Conservation (phyloP, 2,888 invertebrate species). For the Xestia xanthographa region DNA sequence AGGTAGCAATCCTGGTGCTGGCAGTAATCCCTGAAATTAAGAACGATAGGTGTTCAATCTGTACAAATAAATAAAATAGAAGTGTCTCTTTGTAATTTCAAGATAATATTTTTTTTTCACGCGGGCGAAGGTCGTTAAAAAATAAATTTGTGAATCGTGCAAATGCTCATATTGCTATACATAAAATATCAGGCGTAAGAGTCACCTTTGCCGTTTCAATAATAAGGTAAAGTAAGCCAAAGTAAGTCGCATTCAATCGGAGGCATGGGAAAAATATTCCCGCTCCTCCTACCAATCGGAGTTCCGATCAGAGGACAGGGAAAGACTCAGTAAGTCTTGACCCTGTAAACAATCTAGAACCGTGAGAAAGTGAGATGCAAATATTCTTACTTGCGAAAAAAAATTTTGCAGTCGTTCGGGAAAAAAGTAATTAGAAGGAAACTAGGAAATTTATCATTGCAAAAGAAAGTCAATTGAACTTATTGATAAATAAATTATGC, state of each 20-base stretch:
- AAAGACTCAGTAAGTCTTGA: too few species aligned
- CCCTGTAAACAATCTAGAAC: background rate
- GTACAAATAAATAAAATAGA: too few species aligned
- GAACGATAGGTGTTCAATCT: background rate
- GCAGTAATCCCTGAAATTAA: slow-evolving; percentile 79
- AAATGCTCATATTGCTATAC: slow-evolving; percentile 2
- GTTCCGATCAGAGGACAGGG: too few species aligned
- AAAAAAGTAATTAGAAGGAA: too few species aligned
- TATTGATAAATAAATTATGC: too few species aligned
- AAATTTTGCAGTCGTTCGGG: background rate
- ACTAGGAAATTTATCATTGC: background rate
- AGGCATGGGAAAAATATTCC: too few species aligned
- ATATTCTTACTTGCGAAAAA: background rate
- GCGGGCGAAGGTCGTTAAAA: too few species aligned
- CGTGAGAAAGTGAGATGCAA: background rate
- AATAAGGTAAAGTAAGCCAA: background rate
- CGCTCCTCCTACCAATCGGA: too few species aligned
- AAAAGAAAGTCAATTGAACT: background rate
- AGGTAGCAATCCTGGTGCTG: slow-evolving; percentile 70
- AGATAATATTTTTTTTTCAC: too few species aligned
- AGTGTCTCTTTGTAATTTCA: too few species aligned
- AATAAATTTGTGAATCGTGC: background rate
- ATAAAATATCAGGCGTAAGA: slow-evolving; percentile 2
- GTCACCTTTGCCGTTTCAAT: background rate
- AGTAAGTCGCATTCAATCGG: too few species aligned